Evolutionary conservation across 2,113 vertebrate genomes (phyloP).

Genomic region (Actenoides hombroni): DNA sequence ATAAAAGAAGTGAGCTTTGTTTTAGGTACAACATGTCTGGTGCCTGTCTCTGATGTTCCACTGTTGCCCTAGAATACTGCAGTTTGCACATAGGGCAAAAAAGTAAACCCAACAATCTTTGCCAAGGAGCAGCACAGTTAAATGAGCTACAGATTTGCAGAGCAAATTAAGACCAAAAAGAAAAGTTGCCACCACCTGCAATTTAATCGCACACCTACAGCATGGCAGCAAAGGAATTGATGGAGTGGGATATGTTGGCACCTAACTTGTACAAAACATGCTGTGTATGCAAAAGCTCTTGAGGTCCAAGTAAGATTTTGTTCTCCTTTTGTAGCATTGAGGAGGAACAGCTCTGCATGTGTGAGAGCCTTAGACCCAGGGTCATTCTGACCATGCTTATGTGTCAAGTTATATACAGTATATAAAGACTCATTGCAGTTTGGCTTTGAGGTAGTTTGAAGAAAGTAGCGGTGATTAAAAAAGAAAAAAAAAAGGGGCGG

Average conservation of each 20-base stretch:
- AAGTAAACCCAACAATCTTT: neutral
- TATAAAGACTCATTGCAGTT: rapidly evolving
- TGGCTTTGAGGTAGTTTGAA: neutral
- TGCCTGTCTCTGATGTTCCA: neutral
- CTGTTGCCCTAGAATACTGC: neutral
- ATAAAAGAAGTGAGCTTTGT: neutral
- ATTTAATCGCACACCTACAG: rapidly evolving
- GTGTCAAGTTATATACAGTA: rapidly evolving
- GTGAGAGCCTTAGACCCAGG: neutral
- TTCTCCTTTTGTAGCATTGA: neutral
- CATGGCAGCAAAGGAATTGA: neutral
- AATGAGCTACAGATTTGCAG: neutral
- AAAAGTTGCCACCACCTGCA: neutral
- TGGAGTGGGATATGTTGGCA: neutral
- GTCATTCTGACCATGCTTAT: neutral
- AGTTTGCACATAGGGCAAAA: neutral
- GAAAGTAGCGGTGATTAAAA: neutral
- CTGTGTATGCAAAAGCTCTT: neutral
- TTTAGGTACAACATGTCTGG: neutral
- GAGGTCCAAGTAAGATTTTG: neutral
- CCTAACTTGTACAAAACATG: neutral
- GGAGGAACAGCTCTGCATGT: neutral
- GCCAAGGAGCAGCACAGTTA: neutral
- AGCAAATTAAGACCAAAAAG: neutral
- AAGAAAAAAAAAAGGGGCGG: neutral